phyloP scores from a whole-genome alignment of 2,888 invertebrate genomes.

The Chaetogeoica ovagalla region DNA sequence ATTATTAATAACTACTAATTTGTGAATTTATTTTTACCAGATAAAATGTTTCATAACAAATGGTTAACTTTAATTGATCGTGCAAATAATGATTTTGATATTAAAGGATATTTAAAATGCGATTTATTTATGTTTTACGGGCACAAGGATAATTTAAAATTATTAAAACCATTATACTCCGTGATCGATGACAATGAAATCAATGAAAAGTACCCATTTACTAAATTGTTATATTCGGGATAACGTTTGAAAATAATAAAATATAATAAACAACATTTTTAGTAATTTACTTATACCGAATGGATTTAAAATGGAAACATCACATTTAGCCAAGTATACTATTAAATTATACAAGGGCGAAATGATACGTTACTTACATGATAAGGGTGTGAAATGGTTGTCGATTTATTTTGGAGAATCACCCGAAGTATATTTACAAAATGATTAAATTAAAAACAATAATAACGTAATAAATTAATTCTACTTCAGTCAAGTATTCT shows the following conservation, averaged over 20 bases:
- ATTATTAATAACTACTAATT: not conserved
- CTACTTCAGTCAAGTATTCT: conserved; percentile 21
- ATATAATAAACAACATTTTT: not conserved
- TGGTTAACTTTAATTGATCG: conserved; percentile 29
- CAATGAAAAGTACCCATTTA: not conserved
- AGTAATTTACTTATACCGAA: conserved; percentile 28
- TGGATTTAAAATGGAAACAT: conserved; percentile 26
- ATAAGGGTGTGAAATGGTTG: conserved; percentile 10
- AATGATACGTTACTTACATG: not conserved
- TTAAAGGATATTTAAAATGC: conserved; percentile 47
- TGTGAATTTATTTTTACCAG: conserved; percentile 1
- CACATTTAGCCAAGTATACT: conserved; percentile 38
- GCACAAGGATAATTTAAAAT: not conserved
- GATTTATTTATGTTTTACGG: conserved; percentile 36
- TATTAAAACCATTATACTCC: not conserved
- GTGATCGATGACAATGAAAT: not conserved
- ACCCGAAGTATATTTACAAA: conserved; percentile 18
- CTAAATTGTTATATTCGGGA: not conserved
- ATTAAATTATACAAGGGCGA: conserved; percentile 28
- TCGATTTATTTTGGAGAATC: conserved; percentile 34
- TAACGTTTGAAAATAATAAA: too few species aligned
- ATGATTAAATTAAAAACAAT: not conserved
- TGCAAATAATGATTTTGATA: not conserved
- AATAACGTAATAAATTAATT: not conserved
- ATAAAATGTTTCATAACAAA: conserved; percentile 18